Base-by-base conservation (phyloP, 2,888 invertebrate genomes). In the Lysandra coridon region DNA sequence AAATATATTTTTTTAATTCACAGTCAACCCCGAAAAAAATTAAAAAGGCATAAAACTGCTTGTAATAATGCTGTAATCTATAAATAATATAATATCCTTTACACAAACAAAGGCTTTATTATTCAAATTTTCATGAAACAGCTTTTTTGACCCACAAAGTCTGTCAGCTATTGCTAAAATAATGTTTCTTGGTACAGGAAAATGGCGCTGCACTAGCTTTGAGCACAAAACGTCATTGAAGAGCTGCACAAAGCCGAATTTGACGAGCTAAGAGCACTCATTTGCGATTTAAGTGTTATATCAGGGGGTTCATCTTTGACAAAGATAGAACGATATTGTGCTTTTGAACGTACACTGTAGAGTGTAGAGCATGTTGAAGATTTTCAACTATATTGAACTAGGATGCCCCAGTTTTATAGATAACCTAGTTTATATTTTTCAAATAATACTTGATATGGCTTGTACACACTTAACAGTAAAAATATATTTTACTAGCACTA, bases 281-380 rank as follows among this genome's bases (percentile, higher is more conserved):
- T 69, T 69, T 69, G 69, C 33, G 69, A 69, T 69, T 69, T 69
- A 69, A 69, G 69, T 69, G 33, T 33, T 69, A 69, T 69, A 69
- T 69, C 69, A 69, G 33, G 14, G 2, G 64, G 62, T 62, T 62
- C 33, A 69, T 69, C 69, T 37, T 69, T 37, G 69, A 69, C 69
- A 69, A 69, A 69, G 69, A 33, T 33, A 69, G 33, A 64, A 23
- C 30, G 64, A 64, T 10, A 64, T 64, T 30, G 64, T 64, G 64
- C 10, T 30, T 23, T 64, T 64, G 4, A 4, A 4, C 17, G 57
- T 57, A 17, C 57, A 57, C 17, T 57, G 17, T 57, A 57, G 4
- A 17, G 57, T 57, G 17, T 57, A 57, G 4, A 17, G 57, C 57
- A 17, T 17, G 49, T 49, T 49, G 10, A 49, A 57, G 57, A 62